Percentiles rank a stretch among this genome's conserved stretches.
phyloP scores from a whole-genome alignment of 92 coral and sea anemone species.

The Metridium senile region DNA sequence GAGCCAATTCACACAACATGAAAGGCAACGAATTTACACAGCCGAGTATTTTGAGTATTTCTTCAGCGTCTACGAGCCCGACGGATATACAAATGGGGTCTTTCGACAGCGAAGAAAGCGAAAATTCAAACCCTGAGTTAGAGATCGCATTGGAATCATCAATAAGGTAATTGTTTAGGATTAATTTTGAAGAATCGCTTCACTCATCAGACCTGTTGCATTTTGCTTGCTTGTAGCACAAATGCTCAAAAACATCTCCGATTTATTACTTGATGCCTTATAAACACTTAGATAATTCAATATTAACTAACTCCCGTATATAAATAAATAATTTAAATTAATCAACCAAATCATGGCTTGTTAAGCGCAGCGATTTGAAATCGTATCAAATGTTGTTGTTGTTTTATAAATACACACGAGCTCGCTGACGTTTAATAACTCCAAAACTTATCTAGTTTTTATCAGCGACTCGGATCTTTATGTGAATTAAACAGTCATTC shows the following conservation, averaged over 20 bases:
- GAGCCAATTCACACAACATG: constrained; percentile 13
- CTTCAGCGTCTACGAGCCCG: constrained; percentile 31
- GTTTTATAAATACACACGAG: no score
- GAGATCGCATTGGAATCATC: constrained; percentile 67
- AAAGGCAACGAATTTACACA: constrained; percentile 22
- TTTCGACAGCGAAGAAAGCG: constrained; percentile 59
- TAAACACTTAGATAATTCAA: neutral
- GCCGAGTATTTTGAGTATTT: constrained; percentile 1
- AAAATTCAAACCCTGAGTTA: constrained; percentile 56
- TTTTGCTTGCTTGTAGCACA: neutral
- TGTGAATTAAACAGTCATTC: constrained; percentile 30
- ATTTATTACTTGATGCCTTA: neutral
- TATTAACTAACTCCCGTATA: neutral
- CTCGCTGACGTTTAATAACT: no score
- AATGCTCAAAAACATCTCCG: neutral
- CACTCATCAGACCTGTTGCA: constrained; percentile 22
- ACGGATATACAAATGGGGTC: constrained; percentile 44
- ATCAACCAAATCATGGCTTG: neutral
- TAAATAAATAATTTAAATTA: constrained; percentile 9
- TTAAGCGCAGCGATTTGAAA: no score
- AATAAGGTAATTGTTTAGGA: constrained; percentile 47
- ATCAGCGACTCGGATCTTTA: constrained; percentile 15
- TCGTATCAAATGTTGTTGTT: no score
- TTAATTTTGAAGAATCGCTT: no score
- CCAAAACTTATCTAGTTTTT: no score